A percentile compares a stretch with the other conserved stretches of the same genome.
phyloP scores from a whole-genome alignment of 2,888 invertebrate genomes.

The Thymelicus sylvestris region DNA sequence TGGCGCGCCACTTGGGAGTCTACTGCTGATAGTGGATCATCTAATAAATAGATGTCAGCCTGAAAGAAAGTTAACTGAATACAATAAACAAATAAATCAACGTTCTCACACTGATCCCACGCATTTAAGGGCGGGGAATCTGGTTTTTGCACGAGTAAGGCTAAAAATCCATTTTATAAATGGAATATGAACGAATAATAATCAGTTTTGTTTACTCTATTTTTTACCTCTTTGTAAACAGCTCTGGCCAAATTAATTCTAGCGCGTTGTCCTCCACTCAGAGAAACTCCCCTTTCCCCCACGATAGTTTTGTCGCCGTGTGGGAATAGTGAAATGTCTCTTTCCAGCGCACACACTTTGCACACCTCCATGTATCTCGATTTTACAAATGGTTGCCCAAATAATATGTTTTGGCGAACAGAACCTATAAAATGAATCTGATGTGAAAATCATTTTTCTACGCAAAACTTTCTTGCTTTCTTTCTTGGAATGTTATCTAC shows the following conservation, averaged over 20 bases:
- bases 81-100: too few species aligned
- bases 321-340: constrained; percentile 90
- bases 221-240: constrained; percentile 84
- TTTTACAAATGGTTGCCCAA: constrained; percentile 89
- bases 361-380: constrained; percentile 87
- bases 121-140: too few species aligned
- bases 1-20: constrained; percentile 89
- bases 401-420: constrained; percentile 96
- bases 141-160: too few species aligned
- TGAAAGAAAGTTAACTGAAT: constrained; percentile 55
- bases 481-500: too few species aligned
- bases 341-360: constrained; percentile 88
- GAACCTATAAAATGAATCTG: constrained; percentile 78
- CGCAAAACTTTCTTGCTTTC: too few species aligned
- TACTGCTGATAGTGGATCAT: constrained; percentile 91
- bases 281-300: constrained; percentile 92
- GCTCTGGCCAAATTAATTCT: constrained; percentile 86
- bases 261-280: constrained; percentile 93
- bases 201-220: too few species aligned
- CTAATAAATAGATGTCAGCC: constrained; percentile 89
- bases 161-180: too few species aligned
- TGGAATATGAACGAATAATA: neutral
- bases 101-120: too few species aligned
- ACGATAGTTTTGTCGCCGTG: constrained; percentile 93
- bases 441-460: too few species aligned